Evolutionary conservation across 2,888 invertebrate species (phyloP).

Genomic region (Hyposoter dolosus): DNA sequence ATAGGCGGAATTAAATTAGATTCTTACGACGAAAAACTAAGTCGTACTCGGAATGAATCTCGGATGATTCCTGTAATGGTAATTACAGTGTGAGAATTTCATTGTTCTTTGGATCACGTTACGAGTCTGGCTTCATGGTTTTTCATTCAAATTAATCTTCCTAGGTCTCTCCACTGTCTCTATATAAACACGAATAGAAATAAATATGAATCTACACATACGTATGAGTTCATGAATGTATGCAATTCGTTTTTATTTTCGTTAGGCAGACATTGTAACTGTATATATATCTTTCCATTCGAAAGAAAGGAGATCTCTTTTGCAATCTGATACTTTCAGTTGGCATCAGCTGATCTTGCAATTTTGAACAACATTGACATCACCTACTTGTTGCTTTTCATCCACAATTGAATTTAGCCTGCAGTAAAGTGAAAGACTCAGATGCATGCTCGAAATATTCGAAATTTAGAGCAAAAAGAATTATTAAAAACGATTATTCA

Average conservation of each 20-base stretch:
- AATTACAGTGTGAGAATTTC: constrained; percentile 47
- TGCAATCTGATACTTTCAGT: constrained; percentile 35
- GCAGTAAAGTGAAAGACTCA: neutral
- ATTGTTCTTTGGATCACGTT: constrained; percentile 30
- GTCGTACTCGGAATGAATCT: neutral
- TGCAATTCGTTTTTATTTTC: neutral
- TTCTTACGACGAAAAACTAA: neutral
- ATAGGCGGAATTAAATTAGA: neutral
- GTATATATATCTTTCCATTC: neutral
- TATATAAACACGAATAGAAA: neutral
- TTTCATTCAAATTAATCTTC: constrained; percentile 27
- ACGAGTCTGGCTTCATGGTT: constrained; percentile 19
- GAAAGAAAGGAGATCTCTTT: constrained; percentile 16
- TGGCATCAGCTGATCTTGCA: constrained; percentile 32
- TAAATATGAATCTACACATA: constrained; percentile 14
- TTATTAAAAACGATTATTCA: neutral
- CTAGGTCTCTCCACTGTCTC: neutral
- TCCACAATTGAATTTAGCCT: neutral
- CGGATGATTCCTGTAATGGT: constrained; percentile 15
- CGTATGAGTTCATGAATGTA: neutral
- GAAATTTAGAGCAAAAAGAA: neutral
- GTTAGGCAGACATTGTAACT: neutral
- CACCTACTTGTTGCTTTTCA: neutral
- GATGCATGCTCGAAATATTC: neutral
- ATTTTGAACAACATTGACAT: constrained; percentile 35